A percentile compares a stretch with the other conserved stretches of the same genome.
Evolutionary conservation across 2,888 invertebrate genomes (phyloP).

Genomic region (Phasia obesa): DNA sequence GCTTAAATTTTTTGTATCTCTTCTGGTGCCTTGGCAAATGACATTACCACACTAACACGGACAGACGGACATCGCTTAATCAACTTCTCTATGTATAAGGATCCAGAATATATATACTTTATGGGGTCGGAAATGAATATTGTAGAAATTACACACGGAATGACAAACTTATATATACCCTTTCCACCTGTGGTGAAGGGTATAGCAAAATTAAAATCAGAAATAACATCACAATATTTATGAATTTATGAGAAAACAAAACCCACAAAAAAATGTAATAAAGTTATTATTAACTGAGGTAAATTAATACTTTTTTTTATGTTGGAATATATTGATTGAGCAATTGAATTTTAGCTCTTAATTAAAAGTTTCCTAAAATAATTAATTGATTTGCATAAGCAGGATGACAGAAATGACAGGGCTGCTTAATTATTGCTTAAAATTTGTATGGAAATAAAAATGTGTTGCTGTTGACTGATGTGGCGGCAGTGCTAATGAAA

Average conservation of each 20-base stretch:
- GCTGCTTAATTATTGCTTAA: background rate
- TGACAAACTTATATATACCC: no score
- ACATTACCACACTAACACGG: no score
- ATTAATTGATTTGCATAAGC: constrained; percentile 39
- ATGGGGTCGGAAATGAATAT: no score
- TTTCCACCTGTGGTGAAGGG: no score
- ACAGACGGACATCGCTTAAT: no score
- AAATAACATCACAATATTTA: background rate
- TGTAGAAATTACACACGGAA: no score
- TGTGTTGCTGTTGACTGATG: background rate
- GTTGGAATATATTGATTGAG: constrained; percentile 21
- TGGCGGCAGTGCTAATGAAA: constrained; percentile 25
- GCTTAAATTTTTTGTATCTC: no score
- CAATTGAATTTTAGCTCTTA: constrained; percentile 15
- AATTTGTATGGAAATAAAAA: background rate
- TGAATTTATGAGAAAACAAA: background rate
- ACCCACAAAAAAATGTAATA: background rate
- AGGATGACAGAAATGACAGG: constrained; percentile 2
- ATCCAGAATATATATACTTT: no score
- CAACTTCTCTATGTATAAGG: no score
- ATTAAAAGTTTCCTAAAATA: constrained; percentile 8
- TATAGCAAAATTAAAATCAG: no score
- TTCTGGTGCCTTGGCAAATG: no score
- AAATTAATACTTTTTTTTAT: constrained; percentile 5
- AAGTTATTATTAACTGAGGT: constrained; percentile 32